Conservation (phyloP, 2,113 vertebrate genomes). For the Gavia stellata region DNA sequence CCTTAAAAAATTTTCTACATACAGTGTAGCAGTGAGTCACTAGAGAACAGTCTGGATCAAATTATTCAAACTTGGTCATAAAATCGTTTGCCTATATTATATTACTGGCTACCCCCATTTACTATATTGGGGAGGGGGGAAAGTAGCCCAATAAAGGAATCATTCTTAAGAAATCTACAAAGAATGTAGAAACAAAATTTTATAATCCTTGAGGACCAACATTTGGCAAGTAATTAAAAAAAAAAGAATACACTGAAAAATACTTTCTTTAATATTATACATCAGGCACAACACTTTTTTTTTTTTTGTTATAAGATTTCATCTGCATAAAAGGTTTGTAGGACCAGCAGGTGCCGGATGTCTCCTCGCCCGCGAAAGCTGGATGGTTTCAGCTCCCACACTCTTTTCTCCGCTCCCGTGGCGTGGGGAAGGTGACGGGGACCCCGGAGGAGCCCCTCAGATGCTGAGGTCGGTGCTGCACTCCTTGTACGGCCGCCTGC, state of each 20-base stretch:
- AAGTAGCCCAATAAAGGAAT: slow-evolving; percentile 58
- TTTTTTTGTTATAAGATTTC: slow-evolving; percentile 67
- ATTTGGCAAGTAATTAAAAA: slow-evolving; percentile 80
- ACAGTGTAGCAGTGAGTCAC: slow-evolving; percentile 63
- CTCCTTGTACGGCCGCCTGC: slow-evolving; percentile 86
- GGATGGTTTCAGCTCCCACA: slow-evolving; percentile 14
- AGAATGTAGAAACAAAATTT: slow-evolving; percentile 71
- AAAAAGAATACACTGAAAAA: slow-evolving; percentile 79
- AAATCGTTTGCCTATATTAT: slow-evolving; percentile 64
- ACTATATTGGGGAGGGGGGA: slow-evolving; percentile 40
- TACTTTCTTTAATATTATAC: slow-evolving; percentile 84
- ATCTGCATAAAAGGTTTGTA: slow-evolving; percentile 72
- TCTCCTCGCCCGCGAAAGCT: slow-evolving; percentile 39
- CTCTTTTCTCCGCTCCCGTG: slow-evolving; percentile 36
- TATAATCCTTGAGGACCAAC: slow-evolving; percentile 74
- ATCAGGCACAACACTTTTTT: slow-evolving; percentile 78
- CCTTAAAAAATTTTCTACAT: slow-evolving; percentile 64
- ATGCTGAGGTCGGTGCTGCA: slow-evolving; percentile 97
- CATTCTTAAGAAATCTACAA: slow-evolving; percentile 68
- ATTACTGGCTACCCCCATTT: slow-evolving; percentile 67
- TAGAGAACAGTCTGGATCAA: slow-evolving; percentile 65
- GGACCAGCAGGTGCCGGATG: slow-evolving; percentile 54
- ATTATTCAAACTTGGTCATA: slow-evolving; percentile 63
- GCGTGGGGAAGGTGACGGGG: neutral
- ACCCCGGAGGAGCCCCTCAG: slow-evolving; percentile 72